phyloP scores from a whole-genome alignment of 2,113 vertebrate genomes.

The Meriones unguiculatus region DNA sequence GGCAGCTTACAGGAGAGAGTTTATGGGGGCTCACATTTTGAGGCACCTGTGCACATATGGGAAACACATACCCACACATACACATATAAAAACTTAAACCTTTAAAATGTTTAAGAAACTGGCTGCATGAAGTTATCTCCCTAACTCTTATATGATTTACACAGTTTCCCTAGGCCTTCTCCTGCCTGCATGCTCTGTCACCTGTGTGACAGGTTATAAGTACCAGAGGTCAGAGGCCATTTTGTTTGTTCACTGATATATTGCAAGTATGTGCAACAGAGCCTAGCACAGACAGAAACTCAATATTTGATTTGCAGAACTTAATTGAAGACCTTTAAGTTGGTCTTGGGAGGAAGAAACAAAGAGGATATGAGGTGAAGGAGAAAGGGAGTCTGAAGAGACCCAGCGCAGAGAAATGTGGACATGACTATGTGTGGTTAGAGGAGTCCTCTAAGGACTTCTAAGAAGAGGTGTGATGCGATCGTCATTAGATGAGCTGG shows the following conservation, averaged over 20 bases:
- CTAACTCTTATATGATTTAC: no score
- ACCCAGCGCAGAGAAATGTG: background rate
- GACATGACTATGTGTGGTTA: background rate
- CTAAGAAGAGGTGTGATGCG: background rate
- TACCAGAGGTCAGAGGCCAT: background rate
- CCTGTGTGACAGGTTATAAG: background rate
- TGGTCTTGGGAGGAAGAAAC: background rate
- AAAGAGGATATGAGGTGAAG: background rate
- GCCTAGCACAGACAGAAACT: background rate
- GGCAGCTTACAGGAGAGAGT: background rate
- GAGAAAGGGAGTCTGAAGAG: background rate
- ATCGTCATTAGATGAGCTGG: no score
- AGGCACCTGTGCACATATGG: no score
- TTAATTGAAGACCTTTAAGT: background rate
- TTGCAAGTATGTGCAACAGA: background rate
- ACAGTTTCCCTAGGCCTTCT: background rate
- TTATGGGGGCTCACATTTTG: background rate
- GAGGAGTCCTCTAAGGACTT: background rate
- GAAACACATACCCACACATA: background rate
- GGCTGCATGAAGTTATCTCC: fast-evolving
- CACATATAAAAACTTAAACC: background rate
- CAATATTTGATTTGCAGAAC: no score
- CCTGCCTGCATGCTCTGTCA: no score
- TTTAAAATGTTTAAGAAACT: background rate
- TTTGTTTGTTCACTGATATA: background rate